Conservation (phyloP, 2,113 vertebrate genomes). For the Carassius gibelio region DNA sequence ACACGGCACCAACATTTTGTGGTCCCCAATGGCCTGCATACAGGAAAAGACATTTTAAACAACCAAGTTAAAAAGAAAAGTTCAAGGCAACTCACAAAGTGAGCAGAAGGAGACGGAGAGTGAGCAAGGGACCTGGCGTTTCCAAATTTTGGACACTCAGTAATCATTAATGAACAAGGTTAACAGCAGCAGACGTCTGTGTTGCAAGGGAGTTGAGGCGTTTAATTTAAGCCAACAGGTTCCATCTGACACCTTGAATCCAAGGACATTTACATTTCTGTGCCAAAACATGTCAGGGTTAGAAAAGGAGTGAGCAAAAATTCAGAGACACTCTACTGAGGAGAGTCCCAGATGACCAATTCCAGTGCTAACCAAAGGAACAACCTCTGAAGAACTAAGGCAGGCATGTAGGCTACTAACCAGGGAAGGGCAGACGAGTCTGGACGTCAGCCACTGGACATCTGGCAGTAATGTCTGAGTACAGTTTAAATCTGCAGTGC, state of each 20-base stretch:
- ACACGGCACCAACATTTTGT: background rate
- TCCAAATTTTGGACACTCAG: slow-evolving; percentile 1
- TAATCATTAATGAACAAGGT: slow-evolving; percentile 40
- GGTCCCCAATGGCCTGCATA: background rate
- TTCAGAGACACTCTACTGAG: background rate
- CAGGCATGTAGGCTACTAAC: slow-evolving; percentile 3
- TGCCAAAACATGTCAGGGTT: slow-evolving; percentile 19
- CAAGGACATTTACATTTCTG: slow-evolving; percentile 36
- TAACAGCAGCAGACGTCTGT: slow-evolving; percentile 46
- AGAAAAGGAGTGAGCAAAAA: background rate
- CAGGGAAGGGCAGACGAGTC: background rate
- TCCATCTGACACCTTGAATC: slow-evolving; percentile 44
- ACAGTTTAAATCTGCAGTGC: background rate
- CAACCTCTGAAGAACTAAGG: background rate
- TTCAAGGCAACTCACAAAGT: background rate
- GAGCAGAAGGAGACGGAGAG: background rate
- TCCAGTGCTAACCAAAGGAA: background rate
- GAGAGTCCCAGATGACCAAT: background rate
- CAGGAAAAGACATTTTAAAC: background rate
- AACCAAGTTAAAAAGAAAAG: background rate
- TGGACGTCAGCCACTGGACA: slow-evolving; percentile 6
- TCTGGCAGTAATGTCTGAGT: background rate
- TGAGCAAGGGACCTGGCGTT: background rate
- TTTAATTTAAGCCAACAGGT: slow-evolving; percentile 55
- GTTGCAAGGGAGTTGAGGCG: slow-evolving; percentile 44